These are phyloP conservation scores for Lethocerus indicus DNA, from an alignment of 1,140 invertebrate genomes.

Conservation along the genomic window DNA sequence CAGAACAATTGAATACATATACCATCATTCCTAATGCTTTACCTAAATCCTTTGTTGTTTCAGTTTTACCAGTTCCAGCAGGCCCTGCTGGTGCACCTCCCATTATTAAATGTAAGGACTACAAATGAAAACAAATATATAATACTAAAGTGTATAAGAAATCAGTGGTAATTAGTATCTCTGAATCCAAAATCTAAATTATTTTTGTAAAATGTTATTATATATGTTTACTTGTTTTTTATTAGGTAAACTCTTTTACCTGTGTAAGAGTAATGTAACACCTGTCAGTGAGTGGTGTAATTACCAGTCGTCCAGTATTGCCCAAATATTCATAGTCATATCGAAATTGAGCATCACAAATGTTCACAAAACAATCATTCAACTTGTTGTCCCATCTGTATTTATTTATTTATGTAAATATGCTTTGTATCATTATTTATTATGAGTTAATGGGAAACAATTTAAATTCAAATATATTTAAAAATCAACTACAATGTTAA, in stretches of 20 bases:
- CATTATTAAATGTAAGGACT: slow-evolving; percentile 78
- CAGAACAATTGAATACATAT: slow-evolving; percentile 90
- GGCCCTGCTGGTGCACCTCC: slow-evolving; percentile 83
- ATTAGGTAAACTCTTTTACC: slow-evolving; percentile 23
- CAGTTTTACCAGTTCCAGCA: slow-evolving; percentile 77
- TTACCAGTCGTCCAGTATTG: slow-evolving; percentile 64
- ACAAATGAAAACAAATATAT: slow-evolving; percentile 8
- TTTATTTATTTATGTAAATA: neutral
- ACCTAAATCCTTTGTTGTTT: slow-evolving; percentile 86
- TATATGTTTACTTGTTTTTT: too few species aligned
- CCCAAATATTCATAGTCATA: slow-evolving; percentile 71
- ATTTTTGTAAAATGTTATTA: too few species aligned
- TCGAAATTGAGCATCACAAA: slow-evolving; percentile 73
- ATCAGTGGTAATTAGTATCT: neutral
- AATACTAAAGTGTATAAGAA: neutral
- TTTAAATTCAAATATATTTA: too few species aligned
- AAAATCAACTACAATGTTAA: too few species aligned
- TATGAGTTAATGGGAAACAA: too few species aligned
- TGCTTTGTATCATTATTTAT: neutral
- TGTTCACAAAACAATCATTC: slow-evolving; percentile 79
- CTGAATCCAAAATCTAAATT: too few species aligned
- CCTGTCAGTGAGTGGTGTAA: slow-evolving; percentile 70
- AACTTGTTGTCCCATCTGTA: slow-evolving; percentile 58
- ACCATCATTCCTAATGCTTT: slow-evolving; percentile 83
- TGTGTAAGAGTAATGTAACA: slow-evolving; percentile 83